Evolutionary conservation across 2,797 vertebrate species (phyloP).

Genomic region (Sebastes dallii): DNA sequence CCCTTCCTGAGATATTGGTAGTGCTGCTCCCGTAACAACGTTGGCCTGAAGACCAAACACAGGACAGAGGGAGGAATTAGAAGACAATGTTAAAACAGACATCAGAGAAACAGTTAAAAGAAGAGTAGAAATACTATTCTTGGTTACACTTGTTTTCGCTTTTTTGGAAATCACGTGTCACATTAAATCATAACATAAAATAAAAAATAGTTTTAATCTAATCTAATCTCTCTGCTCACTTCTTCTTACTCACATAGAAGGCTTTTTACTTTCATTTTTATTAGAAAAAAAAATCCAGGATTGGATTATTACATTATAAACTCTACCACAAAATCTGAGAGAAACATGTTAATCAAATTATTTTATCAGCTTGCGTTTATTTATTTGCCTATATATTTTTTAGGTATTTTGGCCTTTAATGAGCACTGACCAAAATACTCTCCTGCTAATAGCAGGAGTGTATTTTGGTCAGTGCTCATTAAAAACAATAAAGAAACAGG

Average conservation of each 20-base stretch:
- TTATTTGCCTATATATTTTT: background rate
- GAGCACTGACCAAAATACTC: too few relatives aligned
- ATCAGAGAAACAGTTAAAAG: background rate
- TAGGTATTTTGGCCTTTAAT: background rate
- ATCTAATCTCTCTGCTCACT: background rate
- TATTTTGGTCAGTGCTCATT: too few relatives aligned
- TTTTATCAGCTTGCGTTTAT: background rate
- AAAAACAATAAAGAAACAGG: too few relatives aligned
- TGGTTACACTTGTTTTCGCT: background rate
- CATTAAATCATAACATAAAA: background rate
- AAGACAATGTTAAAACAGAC: background rate
- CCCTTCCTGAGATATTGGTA: constrained; percentile 96
- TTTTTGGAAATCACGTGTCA: background rate
- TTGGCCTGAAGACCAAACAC: constrained; percentile 78
- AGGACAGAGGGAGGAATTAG: background rate
- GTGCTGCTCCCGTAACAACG: constrained; percentile 92
- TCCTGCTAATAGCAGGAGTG: too few relatives aligned
- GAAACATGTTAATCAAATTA: background rate
- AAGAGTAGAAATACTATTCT: background rate
- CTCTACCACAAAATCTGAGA: background rate
- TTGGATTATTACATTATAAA: background rate
- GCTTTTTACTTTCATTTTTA: background rate
- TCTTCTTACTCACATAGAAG: background rate
- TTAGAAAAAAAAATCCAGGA: background rate
- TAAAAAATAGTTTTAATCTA: too few relatives aligned